These are phyloP conservation scores for Sceloporus tristichus DNA, from an alignment of 2,113 vertebrate genomes.

Conservation along the genomic window DNA sequence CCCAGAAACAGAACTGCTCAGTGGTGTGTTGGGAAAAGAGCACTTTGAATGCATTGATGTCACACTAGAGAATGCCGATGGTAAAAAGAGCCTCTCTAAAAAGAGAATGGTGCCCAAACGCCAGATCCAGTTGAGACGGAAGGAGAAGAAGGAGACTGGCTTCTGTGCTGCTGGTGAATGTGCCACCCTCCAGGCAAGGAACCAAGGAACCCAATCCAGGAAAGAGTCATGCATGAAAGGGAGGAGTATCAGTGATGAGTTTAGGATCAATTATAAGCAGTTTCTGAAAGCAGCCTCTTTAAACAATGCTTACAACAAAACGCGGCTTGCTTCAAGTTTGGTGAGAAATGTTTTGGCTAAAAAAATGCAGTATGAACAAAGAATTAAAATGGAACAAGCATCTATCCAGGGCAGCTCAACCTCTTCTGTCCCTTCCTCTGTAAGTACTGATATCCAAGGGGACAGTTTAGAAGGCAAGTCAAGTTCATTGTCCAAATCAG, in stretches of 20 bases:
- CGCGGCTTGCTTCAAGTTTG: constrained; percentile 86
- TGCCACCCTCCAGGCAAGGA: constrained; percentile 14
- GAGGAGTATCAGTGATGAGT: constrained; percentile 49
- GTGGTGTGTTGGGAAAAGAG: constrained; percentile 58
- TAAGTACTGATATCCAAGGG: constrained; percentile 57
- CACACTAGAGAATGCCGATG: constrained; percentile 84
- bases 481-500: constrained; percentile 77
- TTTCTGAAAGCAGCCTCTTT: constrained; percentile 87
- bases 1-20: constrained; percentile 71
- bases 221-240: constrained; percentile 60
- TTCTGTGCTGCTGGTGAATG: constrained; percentile 72
- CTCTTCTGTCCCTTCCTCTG: constrained; percentile 59
- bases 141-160: constrained; percentile 73
- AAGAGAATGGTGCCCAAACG: constrained; percentile 93
- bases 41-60: constrained; percentile 90
- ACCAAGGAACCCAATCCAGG: constrained; percentile 10
- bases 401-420: constrained; percentile 62
- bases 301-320: constrained; percentile 81
- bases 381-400: constrained; percentile 72
- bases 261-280: constrained; percentile 74
- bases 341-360: constrained; percentile 91
- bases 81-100: constrained; percentile 71
- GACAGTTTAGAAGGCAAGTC: constrained; percentile 69
- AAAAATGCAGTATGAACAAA: constrained; percentile 85
- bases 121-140: constrained; percentile 91